Evolutionary conservation across 2,797 vertebrate species (phyloP).

Genomic region (Rhynchonycteris naso): DNA sequence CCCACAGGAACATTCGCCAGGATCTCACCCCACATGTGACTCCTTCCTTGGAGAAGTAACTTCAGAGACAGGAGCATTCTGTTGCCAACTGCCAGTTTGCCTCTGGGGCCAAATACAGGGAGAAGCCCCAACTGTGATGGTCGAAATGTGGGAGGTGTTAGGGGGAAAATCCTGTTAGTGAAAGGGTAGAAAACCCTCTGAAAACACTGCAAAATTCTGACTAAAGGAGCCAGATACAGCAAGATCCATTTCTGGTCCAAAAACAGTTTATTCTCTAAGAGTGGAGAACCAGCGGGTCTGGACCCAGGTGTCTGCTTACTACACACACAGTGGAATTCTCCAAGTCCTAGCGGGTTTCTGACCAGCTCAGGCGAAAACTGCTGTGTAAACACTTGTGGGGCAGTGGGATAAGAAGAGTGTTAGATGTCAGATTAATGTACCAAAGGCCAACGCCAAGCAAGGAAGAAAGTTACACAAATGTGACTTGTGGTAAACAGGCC

Average conservation of each 20-base stretch:
- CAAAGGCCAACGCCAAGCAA: conserved; percentile 5
- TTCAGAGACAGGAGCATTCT: background rate
- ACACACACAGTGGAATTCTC: background rate
- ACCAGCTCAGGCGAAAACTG: conserved; percentile 51
- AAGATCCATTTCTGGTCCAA: conserved; percentile 35
- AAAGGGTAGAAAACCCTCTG: conserved; percentile 19
- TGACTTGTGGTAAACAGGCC: background rate
- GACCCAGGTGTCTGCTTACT: background rate
- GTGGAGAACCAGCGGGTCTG: background rate
- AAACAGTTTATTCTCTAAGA: conserved; percentile 26
- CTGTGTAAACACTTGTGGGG: background rate
- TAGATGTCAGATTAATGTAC: background rate
- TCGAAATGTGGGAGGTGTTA: background rate
- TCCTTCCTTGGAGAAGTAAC: background rate
- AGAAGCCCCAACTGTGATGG: background rate
- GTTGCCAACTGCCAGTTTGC: background rate
- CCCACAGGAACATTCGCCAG: background rate
- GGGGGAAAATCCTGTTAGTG: background rate
- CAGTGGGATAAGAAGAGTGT: background rate
- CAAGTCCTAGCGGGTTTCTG: background rate
- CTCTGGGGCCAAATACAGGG: conserved; percentile 4
- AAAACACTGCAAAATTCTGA: background rate
- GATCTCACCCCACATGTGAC: background rate
- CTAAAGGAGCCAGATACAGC: background rate
- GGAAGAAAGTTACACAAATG: background rate